Conservation (phyloP, 2,797 vertebrate species). For the Sebastes cheni region DNA sequence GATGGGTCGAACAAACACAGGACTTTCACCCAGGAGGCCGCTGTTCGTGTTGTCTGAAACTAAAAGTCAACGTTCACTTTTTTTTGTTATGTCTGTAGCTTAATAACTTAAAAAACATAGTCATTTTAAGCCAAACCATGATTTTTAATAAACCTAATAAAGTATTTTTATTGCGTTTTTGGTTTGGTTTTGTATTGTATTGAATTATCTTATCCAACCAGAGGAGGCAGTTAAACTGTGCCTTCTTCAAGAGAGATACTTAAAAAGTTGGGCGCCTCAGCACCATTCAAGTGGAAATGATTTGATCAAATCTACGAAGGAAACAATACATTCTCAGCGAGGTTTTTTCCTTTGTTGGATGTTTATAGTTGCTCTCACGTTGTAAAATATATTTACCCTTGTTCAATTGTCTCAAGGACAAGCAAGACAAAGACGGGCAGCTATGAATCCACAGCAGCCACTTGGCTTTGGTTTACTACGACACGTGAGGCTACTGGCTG, state of each 20-base stretch:
- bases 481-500: background rate
- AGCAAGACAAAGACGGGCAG: background rate
- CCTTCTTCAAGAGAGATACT: no score
- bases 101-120: no score
- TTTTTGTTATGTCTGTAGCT: no score
- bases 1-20: no score
- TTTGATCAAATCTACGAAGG: no score
- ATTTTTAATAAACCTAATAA: no score
- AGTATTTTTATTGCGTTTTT: no score
- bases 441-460: constrained; percentile 1
- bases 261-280: background rate
- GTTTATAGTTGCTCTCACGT: background rate
- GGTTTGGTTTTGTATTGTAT: no score
- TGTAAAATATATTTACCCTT: background rate
- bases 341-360: background rate
- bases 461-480: background rate
- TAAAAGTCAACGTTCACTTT: no score
- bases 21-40: no score
- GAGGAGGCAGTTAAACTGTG: background rate
- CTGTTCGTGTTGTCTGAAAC: no score
- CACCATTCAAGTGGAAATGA: background rate
- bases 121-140: no score
- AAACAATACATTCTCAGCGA: background rate
- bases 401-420: background rate
- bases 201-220: background rate